Evolutionary conservation across 2,113 vertebrate species (phyloP).

Genomic region (Hypomesus transpacificus): DNA sequence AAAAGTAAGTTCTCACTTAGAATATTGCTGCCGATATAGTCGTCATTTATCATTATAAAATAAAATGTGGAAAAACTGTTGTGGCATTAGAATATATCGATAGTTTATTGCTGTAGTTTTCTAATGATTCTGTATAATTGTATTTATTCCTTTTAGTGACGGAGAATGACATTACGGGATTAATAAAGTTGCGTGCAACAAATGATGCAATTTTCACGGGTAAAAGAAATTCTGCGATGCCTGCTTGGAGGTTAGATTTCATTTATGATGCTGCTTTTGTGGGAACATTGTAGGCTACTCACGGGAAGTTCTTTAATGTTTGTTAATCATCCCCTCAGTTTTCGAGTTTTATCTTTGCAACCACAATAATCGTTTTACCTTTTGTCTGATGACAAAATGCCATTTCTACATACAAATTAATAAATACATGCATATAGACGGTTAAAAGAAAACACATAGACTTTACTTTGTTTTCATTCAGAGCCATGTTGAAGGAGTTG

Average conservation of each 20-base stretch:
- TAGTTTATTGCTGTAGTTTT: too few species aligned
- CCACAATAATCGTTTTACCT: too few species aligned
- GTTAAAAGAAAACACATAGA: background rate
- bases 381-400: too few species aligned
- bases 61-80: too few species aligned
- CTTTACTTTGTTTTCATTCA: slow-evolving; percentile 17
- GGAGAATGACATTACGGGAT: slow-evolving; percentile 50
- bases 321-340: too few species aligned
- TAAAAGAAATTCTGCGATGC: slow-evolving; percentile 60
- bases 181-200: slow-evolving; percentile 59
- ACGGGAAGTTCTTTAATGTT: background rate
- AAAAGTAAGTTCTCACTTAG: slow-evolving; percentile 4
- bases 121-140: background rate
- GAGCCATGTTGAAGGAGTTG: slow-evolving; percentile 60
- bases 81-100: too few species aligned
- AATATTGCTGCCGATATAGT: background rate
- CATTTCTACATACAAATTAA: background rate
- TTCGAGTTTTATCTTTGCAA: too few species aligned
- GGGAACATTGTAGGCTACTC: background rate
- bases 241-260: slow-evolving; percentile 55
- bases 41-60: too few species aligned
- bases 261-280: background rate
- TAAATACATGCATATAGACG: background rate
- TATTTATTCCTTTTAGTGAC: slow-evolving; percentile 49
- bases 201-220: slow-evolving; percentile 59